Conservation (phyloP, 2,113 vertebrate species). For the Lota lota region DNA sequence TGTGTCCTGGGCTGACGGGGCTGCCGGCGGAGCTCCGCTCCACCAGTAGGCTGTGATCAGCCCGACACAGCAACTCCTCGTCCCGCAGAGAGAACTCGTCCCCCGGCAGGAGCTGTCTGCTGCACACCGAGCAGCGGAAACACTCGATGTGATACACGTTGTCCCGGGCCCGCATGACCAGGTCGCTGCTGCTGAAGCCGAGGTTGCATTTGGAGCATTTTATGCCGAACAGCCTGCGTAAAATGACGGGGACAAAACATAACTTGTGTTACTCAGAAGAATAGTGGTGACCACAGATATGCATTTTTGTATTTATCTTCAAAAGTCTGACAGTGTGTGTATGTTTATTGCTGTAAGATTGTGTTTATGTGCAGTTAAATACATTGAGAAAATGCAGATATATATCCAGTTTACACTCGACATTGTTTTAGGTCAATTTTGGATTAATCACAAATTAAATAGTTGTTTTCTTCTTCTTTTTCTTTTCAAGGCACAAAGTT, state of each 20-base stretch:
- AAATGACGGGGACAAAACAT: background rate
- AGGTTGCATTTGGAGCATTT: conserved; percentile 90
- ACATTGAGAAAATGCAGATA: too few relatives aligned
- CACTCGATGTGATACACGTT: conserved; percentile 93
- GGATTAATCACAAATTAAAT: too few relatives aligned
- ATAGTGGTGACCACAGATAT: too few relatives aligned
- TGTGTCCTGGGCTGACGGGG: conserved; percentile 77
- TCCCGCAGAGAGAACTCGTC: conserved; percentile 92
- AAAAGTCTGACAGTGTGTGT: too few relatives aligned
- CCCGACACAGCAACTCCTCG: conserved; percentile 86
- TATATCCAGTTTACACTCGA: too few relatives aligned
- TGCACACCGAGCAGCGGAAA: conserved; percentile 92
- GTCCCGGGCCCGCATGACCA: conserved; percentile 91
- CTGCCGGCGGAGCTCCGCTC: conserved; percentile 77
- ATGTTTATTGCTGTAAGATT: too few relatives aligned
- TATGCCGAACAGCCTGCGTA: conserved; percentile 85
- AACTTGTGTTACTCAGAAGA: too few relatives aligned
- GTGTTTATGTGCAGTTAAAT: too few relatives aligned
- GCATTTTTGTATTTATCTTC: too few relatives aligned
- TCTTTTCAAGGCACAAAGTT: too few relatives aligned
- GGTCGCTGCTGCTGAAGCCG: conserved; percentile 87
- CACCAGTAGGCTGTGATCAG: conserved; percentile 82
- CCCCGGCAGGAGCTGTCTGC: conserved; percentile 89
- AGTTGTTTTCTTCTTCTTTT: too few relatives aligned
- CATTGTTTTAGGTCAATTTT: too few relatives aligned